Conservation (phyloP, 1,140 invertebrate species). For the Drosophila tropicalis region DNA sequence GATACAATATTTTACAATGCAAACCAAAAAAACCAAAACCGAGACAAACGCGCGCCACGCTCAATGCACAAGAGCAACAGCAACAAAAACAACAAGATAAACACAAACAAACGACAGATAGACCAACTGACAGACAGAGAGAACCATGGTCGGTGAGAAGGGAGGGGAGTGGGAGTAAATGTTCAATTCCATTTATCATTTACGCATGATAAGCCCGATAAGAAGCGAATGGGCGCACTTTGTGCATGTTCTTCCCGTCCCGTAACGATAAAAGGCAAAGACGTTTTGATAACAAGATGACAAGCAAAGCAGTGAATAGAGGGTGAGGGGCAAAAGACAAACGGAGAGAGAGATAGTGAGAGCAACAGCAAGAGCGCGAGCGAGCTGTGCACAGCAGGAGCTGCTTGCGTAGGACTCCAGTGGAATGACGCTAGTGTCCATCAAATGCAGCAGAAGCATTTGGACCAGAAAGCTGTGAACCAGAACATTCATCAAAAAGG, state of each 20-base stretch:
- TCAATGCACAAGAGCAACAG: conserved; percentile 10
- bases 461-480: not conserved
- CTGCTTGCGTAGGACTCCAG: too few relatives aligned
- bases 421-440: not conserved
- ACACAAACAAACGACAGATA: conserved; percentile 2
- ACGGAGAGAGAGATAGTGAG: not conserved
- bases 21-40: conserved; percentile 43
- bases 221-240: conserved; percentile 38
- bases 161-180: conserved; percentile 22
- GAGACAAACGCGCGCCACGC: conserved; percentile 22
- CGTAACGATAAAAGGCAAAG: conserved; percentile 31
- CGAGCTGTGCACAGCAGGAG: not conserved
- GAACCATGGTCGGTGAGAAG: too few relatives aligned
- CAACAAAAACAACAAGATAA: conserved; percentile 20
- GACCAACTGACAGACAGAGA: not conserved
- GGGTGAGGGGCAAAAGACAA: not conserved
- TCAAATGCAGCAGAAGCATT: not conserved
- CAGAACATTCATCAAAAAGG: conserved; percentile 8
- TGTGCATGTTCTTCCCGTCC: conserved; percentile 31
- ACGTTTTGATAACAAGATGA: conserved; percentile 3
- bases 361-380: not conserved
- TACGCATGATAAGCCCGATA: conserved; percentile 69
- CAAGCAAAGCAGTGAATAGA: not conserved
- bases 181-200: conserved; percentile 71
- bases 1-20: conserved; percentile 45